Evolutionary conservation across 1,140 invertebrate species (phyloP).

Genomic region (Monomorium pharaonis): DNA sequence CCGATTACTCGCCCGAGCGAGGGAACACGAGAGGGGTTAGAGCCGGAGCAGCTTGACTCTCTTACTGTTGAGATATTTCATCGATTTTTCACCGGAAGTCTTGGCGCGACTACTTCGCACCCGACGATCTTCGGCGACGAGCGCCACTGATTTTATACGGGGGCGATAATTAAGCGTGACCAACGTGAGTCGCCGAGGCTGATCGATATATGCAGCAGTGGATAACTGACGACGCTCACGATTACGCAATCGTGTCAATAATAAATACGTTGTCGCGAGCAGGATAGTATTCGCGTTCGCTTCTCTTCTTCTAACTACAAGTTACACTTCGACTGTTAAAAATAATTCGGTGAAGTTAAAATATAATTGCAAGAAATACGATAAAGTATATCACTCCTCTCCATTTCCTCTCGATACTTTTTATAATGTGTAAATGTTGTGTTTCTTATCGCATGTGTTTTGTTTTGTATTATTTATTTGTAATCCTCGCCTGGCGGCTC

Average conservation of each 20-base stretch:
- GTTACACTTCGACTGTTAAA: background rate
- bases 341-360: background rate
- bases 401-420: background rate
- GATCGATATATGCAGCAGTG: constrained; percentile 27
- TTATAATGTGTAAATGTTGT: background rate
- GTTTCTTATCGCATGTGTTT: background rate
- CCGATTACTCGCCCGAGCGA: constrained; percentile 17
- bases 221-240: constrained; percentile 1
- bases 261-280: background rate
- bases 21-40: background rate
- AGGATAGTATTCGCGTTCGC: background rate
- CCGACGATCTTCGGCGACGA: background rate
- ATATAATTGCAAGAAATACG: background rate
- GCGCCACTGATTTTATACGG: background rate
- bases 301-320: background rate
- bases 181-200: background rate
- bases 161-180: constrained; percentile 14
- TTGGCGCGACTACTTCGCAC: background rate
- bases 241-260: constrained; percentile 37
- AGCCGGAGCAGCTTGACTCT: background rate
- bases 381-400: background rate
- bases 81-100: constrained; percentile 2
- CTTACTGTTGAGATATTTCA: background rate
- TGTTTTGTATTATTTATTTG: too few relatives aligned
- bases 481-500: too few relatives aligned